Base-by-base conservation (phyloP, 2,888 invertebrate species). In the Lacanobia oleracea region DNA sequence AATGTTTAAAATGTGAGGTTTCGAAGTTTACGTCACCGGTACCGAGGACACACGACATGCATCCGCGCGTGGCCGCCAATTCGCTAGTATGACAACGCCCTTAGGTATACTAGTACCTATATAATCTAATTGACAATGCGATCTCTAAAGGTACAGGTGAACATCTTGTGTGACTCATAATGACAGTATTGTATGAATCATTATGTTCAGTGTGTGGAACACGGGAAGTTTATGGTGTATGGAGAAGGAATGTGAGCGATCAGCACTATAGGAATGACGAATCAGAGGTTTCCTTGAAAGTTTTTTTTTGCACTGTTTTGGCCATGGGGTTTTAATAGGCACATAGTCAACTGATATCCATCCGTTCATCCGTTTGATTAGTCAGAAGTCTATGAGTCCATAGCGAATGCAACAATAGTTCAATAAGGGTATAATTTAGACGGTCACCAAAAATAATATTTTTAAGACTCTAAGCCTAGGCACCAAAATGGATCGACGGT, bases 141-240 rank as follows among this genome's bases (percentile, higher is more conserved):
- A 77, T 80, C 77, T 81, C 61, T 67, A 70, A 76, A 81, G 79
- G 76, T 83, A 87, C 89, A 88, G 87, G 88, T 89, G 90, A 87
- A 86, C 67, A 86, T 85, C 77, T 83, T 77, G 68, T 79, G 61
- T 91, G 89, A 91, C 68, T 90, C 90, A 90, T 84, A 75, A 79
- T 87, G 81, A 57, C 75, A 81, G 72, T 67, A 73, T 72, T 83
- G 70, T 67, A 82, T 86, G 85, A 83, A 77, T 91, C 89, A 91
- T 81, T 65, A 74, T 88, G 88, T 88, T 87, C 87, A 86, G 79
- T 70, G 86, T 88, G 86, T 85, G 85, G 86, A 84, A 84, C 86
- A 91, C 88, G 89, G 89, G 89, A 89, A 90, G 85, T 87, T 80
- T 79, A 83, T 83, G 85, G 86, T 85, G 79, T 77, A 83, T 79